Evolutionary conservation across 1,140 invertebrate genomes (phyloP).

Genomic region (Caenorhabditis inopinata): DNA sequence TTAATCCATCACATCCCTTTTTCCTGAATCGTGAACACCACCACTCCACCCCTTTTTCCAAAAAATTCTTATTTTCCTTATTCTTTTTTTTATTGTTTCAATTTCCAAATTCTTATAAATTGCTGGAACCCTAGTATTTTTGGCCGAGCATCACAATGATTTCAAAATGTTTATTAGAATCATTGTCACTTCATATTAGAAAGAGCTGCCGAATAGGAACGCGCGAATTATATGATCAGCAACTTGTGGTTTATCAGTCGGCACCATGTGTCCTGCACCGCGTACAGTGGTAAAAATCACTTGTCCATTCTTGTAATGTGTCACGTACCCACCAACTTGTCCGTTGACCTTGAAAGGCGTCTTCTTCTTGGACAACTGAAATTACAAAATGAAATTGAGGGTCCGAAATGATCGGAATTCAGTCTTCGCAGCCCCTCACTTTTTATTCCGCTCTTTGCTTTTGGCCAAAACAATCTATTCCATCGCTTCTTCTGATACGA

Average conservation of each 20-base stretch:
- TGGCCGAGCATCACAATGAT: background rate
- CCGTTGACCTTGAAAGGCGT: conserved; percentile 40
- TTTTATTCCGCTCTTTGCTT: too few relatives aligned
- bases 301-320: conserved; percentile 36
- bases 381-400: conserved; percentile 22
- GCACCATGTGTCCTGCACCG: conserved; percentile 71
- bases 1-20: background rate
- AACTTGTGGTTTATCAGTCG: conserved; percentile 68
- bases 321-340: conserved; percentile 46
- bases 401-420: too few relatives aligned
- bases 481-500: too few relatives aligned
- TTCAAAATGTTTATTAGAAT: background rate
- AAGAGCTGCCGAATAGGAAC: conserved; percentile 56
- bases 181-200: conserved; percentile 21
- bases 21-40: conserved; percentile 12
- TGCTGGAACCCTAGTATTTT: background rate
- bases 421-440: too few relatives aligned
- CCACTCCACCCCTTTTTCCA: background rate
- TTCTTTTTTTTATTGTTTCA: conserved; percentile 23
- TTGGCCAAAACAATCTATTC: too few relatives aligned
- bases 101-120: conserved; percentile 27
- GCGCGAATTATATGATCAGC: conserved; percentile 66
- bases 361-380: conserved; percentile 38
- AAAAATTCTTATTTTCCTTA: background rate
- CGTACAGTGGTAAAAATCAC: conserved; percentile 53